Evolutionary conservation across 2,888 invertebrate species (phyloP).

Genomic region (Agrotis puta): DNA sequence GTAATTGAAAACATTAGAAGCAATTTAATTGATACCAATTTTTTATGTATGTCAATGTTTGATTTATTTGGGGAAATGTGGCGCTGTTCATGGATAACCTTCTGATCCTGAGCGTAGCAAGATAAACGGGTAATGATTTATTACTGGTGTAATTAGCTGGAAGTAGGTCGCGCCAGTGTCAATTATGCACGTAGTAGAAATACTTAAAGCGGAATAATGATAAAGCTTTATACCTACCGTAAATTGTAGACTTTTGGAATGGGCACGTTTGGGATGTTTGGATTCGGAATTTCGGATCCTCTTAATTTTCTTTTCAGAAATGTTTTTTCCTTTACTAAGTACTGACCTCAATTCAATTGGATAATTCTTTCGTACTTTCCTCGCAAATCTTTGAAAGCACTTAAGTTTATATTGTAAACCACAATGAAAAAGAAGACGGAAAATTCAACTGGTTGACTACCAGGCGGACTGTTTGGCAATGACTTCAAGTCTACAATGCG

Average conservation of each 20-base stretch:
- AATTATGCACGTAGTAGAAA: conserved; percentile 59
- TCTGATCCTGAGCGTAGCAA: conserved; percentile 47
- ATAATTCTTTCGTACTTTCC: conserved; percentile 1
- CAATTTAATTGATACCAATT: conserved; percentile 50
- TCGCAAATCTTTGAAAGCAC: conserved; percentile 4
- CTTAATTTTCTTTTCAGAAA: not conserved
- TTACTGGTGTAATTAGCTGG: conserved; percentile 60
- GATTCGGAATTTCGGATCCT: not conserved
- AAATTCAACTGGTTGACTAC: conserved; percentile 22
- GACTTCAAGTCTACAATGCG: conserved; percentile 10
- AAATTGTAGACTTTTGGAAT: conserved; percentile 15
- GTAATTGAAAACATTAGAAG: conserved; percentile 59
- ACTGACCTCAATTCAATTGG: not conserved
- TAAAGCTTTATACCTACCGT: conserved; percentile 27
- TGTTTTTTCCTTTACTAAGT: not conserved
- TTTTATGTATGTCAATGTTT: conserved; percentile 46
- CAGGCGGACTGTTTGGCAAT: not conserved
- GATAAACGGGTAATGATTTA: conserved; percentile 60
- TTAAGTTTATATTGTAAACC: not conserved
- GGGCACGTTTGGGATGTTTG: too few species aligned
- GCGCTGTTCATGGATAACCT: conserved; percentile 59
- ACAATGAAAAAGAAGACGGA: not conserved
- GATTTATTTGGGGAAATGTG: conserved; percentile 54
- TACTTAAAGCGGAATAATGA: conserved; percentile 20
- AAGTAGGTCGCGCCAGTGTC: conserved; percentile 50